Percentiles rank a stretch among this genome's conserved stretches.
These are phyloP conservation scores for Heliconius charithonia DNA, from an alignment of 2,888 invertebrate species.

Conservation along the genomic window DNA sequence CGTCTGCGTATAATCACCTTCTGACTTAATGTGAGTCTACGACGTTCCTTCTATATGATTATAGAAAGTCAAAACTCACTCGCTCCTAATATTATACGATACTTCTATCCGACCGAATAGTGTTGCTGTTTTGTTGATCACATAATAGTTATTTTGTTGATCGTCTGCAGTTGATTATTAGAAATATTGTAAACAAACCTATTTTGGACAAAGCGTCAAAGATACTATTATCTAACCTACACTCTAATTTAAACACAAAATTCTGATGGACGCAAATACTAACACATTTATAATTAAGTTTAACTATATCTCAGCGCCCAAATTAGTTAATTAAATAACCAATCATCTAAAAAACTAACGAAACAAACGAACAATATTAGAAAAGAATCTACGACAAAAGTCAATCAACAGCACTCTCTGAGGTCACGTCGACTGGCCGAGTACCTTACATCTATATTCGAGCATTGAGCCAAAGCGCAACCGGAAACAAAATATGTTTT, in stretches of 20 bases:
- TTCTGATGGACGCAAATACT: not conserved
- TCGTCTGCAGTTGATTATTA: not conserved
- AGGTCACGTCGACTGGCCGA: conserved; percentile 41
- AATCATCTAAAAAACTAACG: not conserved
- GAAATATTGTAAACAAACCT: not conserved
- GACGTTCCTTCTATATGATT: conserved; percentile 20
- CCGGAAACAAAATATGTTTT: conserved; percentile 43
- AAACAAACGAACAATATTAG: conserved; percentile 12
- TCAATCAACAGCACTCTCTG: conserved; percentile 36
- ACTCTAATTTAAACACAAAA: not conserved
- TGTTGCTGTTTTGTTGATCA: not conserved
- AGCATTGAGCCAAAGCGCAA: conserved; percentile 33
- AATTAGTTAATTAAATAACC: not conserved
- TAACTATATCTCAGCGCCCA: not conserved
- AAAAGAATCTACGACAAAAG: conserved; percentile 24
- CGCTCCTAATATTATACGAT: not conserved
- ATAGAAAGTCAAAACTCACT: conserved; percentile 22
- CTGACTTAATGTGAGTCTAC: conserved; percentile 12
- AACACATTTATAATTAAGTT: not conserved
- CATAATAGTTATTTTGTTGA: not conserved
- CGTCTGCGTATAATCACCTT: conserved; percentile 9
- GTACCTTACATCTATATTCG: conserved; percentile 26
- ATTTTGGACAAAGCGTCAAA: not conserved
- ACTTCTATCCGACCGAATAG: not conserved
- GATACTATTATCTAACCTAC: not conserved